A percentile compares a stretch with the other conserved stretches of the same genome.
phyloP scores from a whole-genome alignment of 2,113 vertebrate species.

The Hiodon alosoides region DNA sequence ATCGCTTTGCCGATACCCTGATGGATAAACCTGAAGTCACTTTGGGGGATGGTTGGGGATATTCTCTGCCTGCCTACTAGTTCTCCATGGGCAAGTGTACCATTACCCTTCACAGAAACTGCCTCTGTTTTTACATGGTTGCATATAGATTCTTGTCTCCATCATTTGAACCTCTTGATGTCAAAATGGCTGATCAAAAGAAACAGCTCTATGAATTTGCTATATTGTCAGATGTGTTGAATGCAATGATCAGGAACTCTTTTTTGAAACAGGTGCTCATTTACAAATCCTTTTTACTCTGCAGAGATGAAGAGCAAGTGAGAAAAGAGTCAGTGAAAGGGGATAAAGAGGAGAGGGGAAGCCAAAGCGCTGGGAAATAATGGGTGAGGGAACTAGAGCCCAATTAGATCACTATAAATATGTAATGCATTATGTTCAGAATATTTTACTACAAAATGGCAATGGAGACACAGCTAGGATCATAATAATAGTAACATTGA shows the following conservation, averaged over 20 bases:
- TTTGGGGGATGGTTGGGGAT: background rate
- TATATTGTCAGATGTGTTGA: background rate
- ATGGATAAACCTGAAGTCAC: background rate
- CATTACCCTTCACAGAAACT: no score
- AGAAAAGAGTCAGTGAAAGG: background rate
- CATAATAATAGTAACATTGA: background rate
- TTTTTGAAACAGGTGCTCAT: background rate
- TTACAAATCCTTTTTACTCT: background rate
- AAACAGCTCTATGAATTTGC: no score
- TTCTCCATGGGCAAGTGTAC: background rate
- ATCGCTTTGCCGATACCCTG: constrained; percentile 4
- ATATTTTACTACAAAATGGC: background rate
- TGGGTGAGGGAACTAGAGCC: background rate
- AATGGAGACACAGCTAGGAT: background rate
- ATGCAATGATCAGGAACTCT: background rate
- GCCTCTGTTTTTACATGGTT: no score
- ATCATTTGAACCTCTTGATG: no score
- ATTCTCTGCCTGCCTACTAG: background rate
- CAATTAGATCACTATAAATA: no score
- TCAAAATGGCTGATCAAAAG: no score
- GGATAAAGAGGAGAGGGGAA: background rate
- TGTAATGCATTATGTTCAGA: no score
- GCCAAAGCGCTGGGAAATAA: background rate
- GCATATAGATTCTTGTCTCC: no score
- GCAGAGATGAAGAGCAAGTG: background rate